These are phyloP conservation scores for Leucopsar rothschildi DNA, from an alignment of 2,113 vertebrate species.

Conservation along the genomic window DNA sequence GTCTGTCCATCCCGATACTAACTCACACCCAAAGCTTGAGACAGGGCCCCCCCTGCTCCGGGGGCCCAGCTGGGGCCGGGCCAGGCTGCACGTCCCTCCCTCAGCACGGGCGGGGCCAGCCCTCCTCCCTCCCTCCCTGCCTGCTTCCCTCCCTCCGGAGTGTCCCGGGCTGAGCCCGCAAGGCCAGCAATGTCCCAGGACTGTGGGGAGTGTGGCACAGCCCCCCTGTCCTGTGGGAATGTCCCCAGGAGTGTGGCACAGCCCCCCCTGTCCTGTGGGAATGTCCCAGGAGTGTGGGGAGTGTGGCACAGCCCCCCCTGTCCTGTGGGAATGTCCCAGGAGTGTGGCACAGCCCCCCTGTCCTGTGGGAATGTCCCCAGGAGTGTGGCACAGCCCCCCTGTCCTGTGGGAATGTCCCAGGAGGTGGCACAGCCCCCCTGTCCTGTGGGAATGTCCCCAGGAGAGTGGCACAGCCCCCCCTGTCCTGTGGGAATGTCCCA, in stretches of 20 bases:
- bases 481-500: not conserved
- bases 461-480: not conserved
- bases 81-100: constrained; percentile 56
- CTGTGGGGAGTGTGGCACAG: not conserved
- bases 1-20: constrained; percentile 64
- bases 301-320: not conserved
- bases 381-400: not conserved
- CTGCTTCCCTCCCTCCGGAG: not conserved
- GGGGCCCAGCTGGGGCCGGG: not conserved
- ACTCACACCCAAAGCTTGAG: constrained; percentile 58
- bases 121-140: not conserved
- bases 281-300: not conserved
- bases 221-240: not conserved
- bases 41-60: not conserved
- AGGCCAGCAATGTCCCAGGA: not conserved
- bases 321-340: not conserved
- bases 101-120: constrained; percentile 53
- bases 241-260: not conserved
- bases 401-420: not conserved
- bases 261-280: not conserved
- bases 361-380: not conserved
- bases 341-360: not conserved
- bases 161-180: not conserved
- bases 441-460: not conserved
- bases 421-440: not conserved